These are phyloP conservation scores for Dione vanillae DNA, from an alignment of 2,888 invertebrate species.

Conservation along the genomic window DNA sequence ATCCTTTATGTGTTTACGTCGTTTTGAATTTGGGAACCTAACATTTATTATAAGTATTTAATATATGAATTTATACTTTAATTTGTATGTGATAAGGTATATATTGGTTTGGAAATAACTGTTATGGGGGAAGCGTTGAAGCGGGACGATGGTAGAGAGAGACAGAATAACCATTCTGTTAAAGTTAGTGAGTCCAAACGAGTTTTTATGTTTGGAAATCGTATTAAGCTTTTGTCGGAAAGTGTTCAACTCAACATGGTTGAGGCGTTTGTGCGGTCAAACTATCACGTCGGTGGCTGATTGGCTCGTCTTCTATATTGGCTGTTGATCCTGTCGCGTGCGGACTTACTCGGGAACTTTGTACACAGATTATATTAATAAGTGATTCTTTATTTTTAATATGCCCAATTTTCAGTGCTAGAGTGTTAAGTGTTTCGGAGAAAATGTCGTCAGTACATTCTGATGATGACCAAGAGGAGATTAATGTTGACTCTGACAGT, in stretches of 20 bases:
- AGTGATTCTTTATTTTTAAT: slow-evolving; percentile 51
- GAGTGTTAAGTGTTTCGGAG: slow-evolving; percentile 62
- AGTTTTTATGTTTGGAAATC: slow-evolving; percentile 85
- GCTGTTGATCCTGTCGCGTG: slow-evolving; percentile 71
- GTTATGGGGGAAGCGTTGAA: slow-evolving; percentile 74
- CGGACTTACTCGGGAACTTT: slow-evolving; percentile 71
- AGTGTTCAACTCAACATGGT: slow-evolving; percentile 83
- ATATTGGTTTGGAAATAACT: slow-evolving; percentile 49
- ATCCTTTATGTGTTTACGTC: slow-evolving; percentile 69
- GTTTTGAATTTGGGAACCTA: slow-evolving; percentile 65
- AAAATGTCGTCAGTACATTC: slow-evolving; percentile 82
- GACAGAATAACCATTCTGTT: slow-evolving; percentile 76
- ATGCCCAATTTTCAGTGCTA: slow-evolving; percentile 51
- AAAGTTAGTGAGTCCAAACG: slow-evolving; percentile 83
- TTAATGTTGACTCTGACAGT: slow-evolving; percentile 87
- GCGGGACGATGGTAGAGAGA: slow-evolving; percentile 71
- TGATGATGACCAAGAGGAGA: slow-evolving; percentile 87
- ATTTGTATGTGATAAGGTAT: neutral
- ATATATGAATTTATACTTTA: slow-evolving; percentile 50
- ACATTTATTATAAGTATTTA: slow-evolving; percentile 56
- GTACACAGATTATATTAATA: slow-evolving; percentile 41
- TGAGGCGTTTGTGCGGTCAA: slow-evolving; percentile 81
- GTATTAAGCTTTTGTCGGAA: slow-evolving; percentile 85
- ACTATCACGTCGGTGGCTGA: slow-evolving; percentile 79
- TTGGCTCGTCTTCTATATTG: slow-evolving; percentile 77